Percentiles rank a stretch among this genome's conserved stretches.
Evolutionary conservation across 1,140 invertebrate species (phyloP).

Genomic region (Pseudomyrmex gracilis): DNA sequence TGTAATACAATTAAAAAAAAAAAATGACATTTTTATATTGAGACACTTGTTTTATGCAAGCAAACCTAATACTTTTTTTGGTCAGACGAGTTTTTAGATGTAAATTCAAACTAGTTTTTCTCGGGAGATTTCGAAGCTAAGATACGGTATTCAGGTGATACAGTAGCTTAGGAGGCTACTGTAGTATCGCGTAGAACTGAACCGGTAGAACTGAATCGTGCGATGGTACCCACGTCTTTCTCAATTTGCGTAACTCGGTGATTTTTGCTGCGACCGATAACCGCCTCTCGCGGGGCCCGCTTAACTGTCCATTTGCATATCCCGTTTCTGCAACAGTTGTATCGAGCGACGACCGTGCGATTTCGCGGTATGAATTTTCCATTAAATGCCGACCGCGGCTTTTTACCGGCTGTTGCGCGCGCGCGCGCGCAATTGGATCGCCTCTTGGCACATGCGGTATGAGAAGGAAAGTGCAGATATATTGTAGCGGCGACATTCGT

Average conservation of each 20-base stretch:
- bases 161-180: neutral
- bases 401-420: slow-evolving; percentile 22
- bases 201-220: neutral
- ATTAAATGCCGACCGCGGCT: slow-evolving; percentile 35
- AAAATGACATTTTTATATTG: no score
- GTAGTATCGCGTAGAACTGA: neutral
- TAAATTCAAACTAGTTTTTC: neutral
- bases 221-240: slow-evolving; percentile 5
- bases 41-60: neutral
- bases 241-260: slow-evolving; percentile 64
- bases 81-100: neutral
- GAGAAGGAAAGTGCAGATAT: slow-evolving; percentile 56
- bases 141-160: neutral
- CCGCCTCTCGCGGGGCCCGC: slow-evolving; percentile 40
- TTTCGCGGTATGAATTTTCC: slow-evolving; percentile 36
- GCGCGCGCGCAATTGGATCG: slow-evolving; percentile 27
- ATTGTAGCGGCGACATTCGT: slow-evolving; percentile 15
- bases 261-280: slow-evolving; percentile 54
- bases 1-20: no score
- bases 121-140: neutral
- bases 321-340: slow-evolving; percentile 71
- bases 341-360: slow-evolving; percentile 40
- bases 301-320: slow-evolving; percentile 75
- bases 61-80: neutral
- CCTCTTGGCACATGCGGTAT: neutral